Evolutionary conservation across 2,888 invertebrate genomes (phyloP), one percentile per base, ranked within the genome.

Genomic region (Scaptomyza polygonia): DNA sequence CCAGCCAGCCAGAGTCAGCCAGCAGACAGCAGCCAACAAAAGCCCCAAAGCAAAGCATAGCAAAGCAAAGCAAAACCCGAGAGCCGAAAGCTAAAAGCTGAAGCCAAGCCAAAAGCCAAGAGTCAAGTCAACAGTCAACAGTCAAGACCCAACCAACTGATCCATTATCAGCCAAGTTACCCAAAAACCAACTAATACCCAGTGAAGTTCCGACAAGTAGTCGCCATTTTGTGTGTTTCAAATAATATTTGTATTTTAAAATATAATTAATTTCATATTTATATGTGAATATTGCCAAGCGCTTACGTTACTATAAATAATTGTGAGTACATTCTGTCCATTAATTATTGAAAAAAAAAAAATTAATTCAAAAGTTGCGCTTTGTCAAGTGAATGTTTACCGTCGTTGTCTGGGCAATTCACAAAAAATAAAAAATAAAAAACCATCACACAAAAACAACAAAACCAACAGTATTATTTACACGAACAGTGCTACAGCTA

Each of bases 181-280:
- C 47, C 7, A 43, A 42, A 12, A 29, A 48, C 12, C 7, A 16
- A n/a, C n/a, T n/a, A 29, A 40, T 25, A 49, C 45, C 48, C 18
- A 68, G 56, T 67, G 44, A 30, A 61, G 45, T 66, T 71, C 34
- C 55, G 55, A 71, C 59, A 66, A 59, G 59, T 61, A 57, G 73
- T 82, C 72, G 80, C 77, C 64, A 79, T 76, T 76, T 78, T 82
- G 62, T 82, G 62, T 77, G 56, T 76, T 71, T 29, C 3, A 56
- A 21, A 57, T 62, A 61, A 25, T 48, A 51, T 45, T 14, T 4
- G 14, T 21, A 45, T 45, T 53, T 7, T 47, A 8, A 55, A 32
- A 40, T n/a, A 34, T n/a, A 34, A 32, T 53, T 29, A 34, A 32
- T 32, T 74, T 73, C 30, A 40, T 32, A 44, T 16, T 53, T 27